Evolutionary conservation across 2,113 vertebrate species (phyloP), one percentile per base, ranked within the genome.

Genomic region (Trematomus loennbergii): DNA sequence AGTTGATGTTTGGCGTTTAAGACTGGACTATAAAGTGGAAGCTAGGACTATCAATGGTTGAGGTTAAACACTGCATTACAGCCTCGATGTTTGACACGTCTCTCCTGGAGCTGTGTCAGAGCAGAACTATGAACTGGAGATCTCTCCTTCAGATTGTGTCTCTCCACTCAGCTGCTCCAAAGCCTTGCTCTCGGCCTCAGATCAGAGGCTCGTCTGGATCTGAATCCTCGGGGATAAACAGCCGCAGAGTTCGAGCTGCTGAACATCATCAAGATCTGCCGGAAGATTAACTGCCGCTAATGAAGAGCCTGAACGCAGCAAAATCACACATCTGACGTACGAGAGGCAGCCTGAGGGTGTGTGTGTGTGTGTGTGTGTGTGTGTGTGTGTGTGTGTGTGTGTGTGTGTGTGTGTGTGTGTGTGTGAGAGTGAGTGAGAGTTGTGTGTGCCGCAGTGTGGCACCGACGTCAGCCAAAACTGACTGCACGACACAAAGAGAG

Each of bases 381-480:
- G 46, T 49, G 58, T 52, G 0, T 64, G 58, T 52, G 66, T 45
- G 78, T 60, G 57, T 43, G 61, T 49, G 65, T 16, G 59, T 16
- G 72, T 71, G 61, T 13, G 50, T 52, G 50, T 18, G 50, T 54
- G 53, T 45, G 78, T 60, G 57, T 43, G 61, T 49, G 65, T 16
- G 59, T 16, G 72, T 71, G 61, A 13, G 20, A 13, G 54, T 46
- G 15, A 25, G 59, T 50, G 50, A 6, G 59, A 55, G 72, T 53
- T 13, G 50, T 52, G 50, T 18, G 50, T 54, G 53, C 68, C 0
- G 60, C 84, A 66, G 66, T 72, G 68, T 66, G 68, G 49, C 36
- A 13, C 53, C 11, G 74, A 84, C 74, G 70, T 78, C 81, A 87
- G 78, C 55, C 74, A 62, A 70, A 84, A 78, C 81, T 84, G 85